Evolutionary conservation across 2,797 vertebrate genomes (phyloP), one percentile per base, ranked within the genome.

Genomic region (Sebastes dallii): DNA sequence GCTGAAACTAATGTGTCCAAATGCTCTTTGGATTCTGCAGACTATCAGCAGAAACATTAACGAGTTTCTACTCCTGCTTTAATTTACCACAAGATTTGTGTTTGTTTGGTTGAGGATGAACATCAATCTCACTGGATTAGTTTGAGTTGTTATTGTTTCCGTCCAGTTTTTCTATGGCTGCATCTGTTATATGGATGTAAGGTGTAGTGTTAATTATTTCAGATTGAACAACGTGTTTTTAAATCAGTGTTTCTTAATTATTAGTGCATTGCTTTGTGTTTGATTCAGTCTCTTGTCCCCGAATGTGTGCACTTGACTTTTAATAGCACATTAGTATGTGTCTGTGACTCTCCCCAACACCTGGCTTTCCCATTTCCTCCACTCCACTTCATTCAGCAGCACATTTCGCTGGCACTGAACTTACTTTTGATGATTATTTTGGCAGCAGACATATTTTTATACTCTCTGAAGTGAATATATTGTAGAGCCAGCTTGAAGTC

Each of bases 391-490:
- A 82, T 89, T 65, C 85, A 73, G 58, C 82, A 22, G 16, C 86
- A 77, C 66, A 62, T 89, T 88, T 75, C 4, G 9, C 76, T 81
- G 84, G 84, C 86, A 66, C 42, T 55, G 54, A 83, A 81, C 75
- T 27, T 7, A 20, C 86, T 86, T 83, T 71, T 86, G 82, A 89
- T 88, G 78, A 89, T 84, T 88, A 77, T 81, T 88, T 83, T 91
- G 87, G 84, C 91, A 91, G 29, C 82, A 75, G 55, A 82, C 76
- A 58, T 78, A 82, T 88, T 90, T 89, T 75, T 77, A 30, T 20
- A 54, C 77, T 72, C 76, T 90, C 90, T 93, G 89, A 91, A 86
- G 85, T 72, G 83, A 86, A 88, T 77, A 67, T 84, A 79, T 90
- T 91, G 82, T 69, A 64, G 72, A 67, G 84, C 65, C 72, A 34